These are phyloP conservation scores for Drosophila conformis DNA, from an alignment of 2,888 invertebrate genomes.

Conservation along the genomic window DNA sequence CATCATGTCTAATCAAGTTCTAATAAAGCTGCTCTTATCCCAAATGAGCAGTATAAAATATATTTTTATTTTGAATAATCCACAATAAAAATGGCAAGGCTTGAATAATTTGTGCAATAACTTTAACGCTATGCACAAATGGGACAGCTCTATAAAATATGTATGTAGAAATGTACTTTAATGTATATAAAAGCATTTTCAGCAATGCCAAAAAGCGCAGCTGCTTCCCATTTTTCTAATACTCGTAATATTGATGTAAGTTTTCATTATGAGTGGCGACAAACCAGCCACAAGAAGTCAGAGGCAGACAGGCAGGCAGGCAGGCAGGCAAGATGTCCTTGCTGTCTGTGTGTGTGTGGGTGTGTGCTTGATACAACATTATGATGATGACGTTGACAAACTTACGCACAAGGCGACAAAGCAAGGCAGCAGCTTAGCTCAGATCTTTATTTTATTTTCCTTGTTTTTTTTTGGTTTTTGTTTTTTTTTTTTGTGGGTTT, in stretches of 20 bases:
- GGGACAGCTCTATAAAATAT: conserved; percentile 12
- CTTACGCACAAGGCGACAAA: conserved; percentile 62
- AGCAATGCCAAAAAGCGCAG: conserved; percentile 51
- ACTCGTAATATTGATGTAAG: conserved; percentile 71
- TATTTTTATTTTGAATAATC: background rate
- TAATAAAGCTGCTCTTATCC: background rate
- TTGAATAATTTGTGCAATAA: conserved; percentile 18
- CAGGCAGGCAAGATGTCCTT: conserved; percentile 11
- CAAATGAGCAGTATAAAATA: background rate
- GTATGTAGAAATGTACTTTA: background rate
- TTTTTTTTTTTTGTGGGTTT: conserved; percentile 7
- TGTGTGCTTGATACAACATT: conserved; percentile 44
- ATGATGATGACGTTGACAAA: conserved; percentile 77
- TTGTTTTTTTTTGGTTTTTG: background rate
- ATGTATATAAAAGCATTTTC: conserved; percentile 3
- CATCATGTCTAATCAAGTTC: background rate
- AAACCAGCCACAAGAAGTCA: conserved; percentile 31
- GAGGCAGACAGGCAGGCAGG: conserved; percentile 12
- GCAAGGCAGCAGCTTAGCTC: conserved; percentile 58
- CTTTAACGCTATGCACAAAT: conserved; percentile 34
- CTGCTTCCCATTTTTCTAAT: conserved; percentile 72
- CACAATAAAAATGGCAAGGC: background rate
- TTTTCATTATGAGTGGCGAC: conserved; percentile 71
- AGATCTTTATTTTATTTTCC: conserved; percentile 38
- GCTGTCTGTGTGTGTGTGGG: conserved; percentile 16